Evolutionary conservation across 2,113 vertebrate genomes (phyloP).

Genomic region (Clarias gariepinus): DNA sequence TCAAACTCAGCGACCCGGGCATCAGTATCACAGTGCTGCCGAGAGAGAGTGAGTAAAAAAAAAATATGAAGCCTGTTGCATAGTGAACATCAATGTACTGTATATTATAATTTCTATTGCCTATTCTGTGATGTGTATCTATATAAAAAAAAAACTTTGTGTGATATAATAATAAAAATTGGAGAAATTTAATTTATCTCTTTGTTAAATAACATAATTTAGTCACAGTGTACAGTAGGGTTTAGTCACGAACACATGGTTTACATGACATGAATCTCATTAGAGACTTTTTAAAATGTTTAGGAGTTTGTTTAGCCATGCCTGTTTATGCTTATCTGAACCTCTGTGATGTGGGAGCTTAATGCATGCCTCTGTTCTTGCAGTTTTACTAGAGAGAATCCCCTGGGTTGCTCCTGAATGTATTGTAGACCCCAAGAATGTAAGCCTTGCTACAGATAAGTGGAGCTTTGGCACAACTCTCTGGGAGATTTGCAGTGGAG

Average conservation of each 20-base stretch:
- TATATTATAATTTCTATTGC: background rate
- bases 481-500: slow-evolving; percentile 98
- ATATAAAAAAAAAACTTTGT: background rate
- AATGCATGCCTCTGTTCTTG: background rate
- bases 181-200: background rate
- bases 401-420: slow-evolving; percentile 97
- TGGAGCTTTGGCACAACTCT: slow-evolving; percentile 96
- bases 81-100: background rate
- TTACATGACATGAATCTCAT: background rate
- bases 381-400: slow-evolving; percentile 94
- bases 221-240: background rate
- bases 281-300: background rate
- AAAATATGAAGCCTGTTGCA: background rate
- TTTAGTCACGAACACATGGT: no score
- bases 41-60: slow-evolving; percentile 92
- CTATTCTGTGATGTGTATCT: background rate
- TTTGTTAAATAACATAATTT: no score
- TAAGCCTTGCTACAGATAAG: slow-evolving; percentile 86
- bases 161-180: background rate
- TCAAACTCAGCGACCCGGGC: slow-evolving; percentile 96
- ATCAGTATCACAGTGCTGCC: slow-evolving; percentile 91
- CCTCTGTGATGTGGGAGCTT: background rate
- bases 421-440: slow-evolving; percentile 82
- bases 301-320: background rate
- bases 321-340: background rate